Evolutionary conservation across 1,140 invertebrate genomes (phyloP), one percentile per base, ranked within the genome.

Genomic region (Elysia chlorotica): DNA sequence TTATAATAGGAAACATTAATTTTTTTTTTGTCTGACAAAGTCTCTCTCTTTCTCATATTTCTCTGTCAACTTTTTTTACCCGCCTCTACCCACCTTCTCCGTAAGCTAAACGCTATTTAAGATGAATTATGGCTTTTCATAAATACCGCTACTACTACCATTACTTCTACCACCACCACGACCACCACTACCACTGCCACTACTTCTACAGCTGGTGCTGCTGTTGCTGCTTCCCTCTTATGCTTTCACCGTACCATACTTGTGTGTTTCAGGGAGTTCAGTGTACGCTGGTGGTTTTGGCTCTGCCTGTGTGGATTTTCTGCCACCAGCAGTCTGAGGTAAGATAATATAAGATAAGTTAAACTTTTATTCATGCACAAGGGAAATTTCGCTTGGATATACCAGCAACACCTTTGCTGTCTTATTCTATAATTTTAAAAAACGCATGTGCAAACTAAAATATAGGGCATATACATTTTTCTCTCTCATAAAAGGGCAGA

Each of bases 311-410:
- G 90, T 69, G 89, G 91, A 75, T 76, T 90, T 61, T 90, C 90
- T 76, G 84, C 93, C 77, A 89, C 92, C 54, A 89, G 89, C 83
- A 88, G 91, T 56, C 76, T 92, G 65, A 92, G 92, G 92, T 93
- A 85, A 84, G 84, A 81, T 28, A 30, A n/a, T n/a, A n/a, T n/a
- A n/a, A n/a, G n/a, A n/a, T n/a, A n/a, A n/a, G n/a, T n/a, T n/a
- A n/a, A n/a, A n/a, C n/a, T n/a, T n/a, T n/a, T n/a, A n/a, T n/a
- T n/a, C n/a, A n/a, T n/a, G n/a, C n/a, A n/a, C n/a, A n/a, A n/a
- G n/a, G n/a, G n/a, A n/a, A n/a, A n/a, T n/a, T n/a, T n/a, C n/a
- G n/a, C n/a, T n/a, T n/a, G n/a, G n/a, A n/a, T n/a, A n/a, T n/a
- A n/a, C 36, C 38, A 38, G 65, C 19, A 37, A 37, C 35, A 36